Evolutionary conservation across 2,113 vertebrate genomes (phyloP).

Genomic region (Macaca mulatta): DNA sequence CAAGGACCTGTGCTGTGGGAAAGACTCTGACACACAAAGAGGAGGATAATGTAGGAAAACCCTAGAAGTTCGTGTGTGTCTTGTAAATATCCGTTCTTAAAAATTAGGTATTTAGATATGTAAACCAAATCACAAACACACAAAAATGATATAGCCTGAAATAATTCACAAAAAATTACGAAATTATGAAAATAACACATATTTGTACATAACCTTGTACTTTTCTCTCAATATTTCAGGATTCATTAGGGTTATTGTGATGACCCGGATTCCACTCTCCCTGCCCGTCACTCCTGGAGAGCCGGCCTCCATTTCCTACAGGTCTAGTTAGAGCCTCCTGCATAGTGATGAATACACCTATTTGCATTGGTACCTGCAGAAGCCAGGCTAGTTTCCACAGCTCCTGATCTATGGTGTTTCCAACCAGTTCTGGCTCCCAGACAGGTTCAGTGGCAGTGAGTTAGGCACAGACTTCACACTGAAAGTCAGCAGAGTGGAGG

Average conservation of each 20-base stretch:
- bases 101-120: neutral
- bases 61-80: neutral
- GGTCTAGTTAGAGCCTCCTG: neutral
- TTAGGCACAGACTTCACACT: neutral
- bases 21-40: neutral
- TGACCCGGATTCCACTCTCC: neutral
- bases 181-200: neutral
- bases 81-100: neutral
- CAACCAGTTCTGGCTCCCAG: neutral
- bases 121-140: neutral
- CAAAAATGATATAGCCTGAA: neutral
- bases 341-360: neutral
- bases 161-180: too few relatives aligned
- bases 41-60: rapidly evolving
- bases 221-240: neutral
- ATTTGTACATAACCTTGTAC: neutral
- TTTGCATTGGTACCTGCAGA: neutral
- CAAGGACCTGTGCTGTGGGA: rapidly evolving
- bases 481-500: neutral
- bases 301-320: neutral
- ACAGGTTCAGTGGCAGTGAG: neutral
- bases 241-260: neutral
- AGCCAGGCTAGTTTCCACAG: neutral
- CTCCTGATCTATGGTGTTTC: rapidly evolving
- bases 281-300: neutral